These are phyloP conservation scores for Chirona hameri DNA, from an alignment of 2,888 invertebrate species.

Conservation along the genomic window DNA sequence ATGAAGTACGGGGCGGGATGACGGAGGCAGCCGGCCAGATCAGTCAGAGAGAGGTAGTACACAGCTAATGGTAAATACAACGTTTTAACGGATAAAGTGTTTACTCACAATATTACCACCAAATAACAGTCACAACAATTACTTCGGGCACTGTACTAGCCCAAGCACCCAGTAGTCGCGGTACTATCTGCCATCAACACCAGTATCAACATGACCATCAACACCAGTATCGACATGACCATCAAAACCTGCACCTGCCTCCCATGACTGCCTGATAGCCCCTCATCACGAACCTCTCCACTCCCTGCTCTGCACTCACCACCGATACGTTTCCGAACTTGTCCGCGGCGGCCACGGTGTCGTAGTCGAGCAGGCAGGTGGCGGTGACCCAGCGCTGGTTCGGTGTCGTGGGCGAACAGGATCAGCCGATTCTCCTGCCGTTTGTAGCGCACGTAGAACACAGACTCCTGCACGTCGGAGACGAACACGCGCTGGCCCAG, in stretches of 20 bases:
- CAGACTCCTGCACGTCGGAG: constrained; percentile 93
- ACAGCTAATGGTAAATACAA: neutral
- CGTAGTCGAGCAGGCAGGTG: constrained; percentile 87
- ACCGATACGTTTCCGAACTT: constrained; percentile 96
- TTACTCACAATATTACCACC: too few relatives aligned
- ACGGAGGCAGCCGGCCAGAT: too few relatives aligned
- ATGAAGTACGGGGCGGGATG: too few relatives aligned
- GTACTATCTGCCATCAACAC: too few relatives aligned
- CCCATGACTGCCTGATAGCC: too few relatives aligned
- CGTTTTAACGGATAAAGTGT: neutral
- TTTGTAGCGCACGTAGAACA: constrained; percentile 92
- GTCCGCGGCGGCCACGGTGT: constrained; percentile 92
- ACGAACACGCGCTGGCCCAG: constrained; percentile 93
- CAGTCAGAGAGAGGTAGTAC: neutral
- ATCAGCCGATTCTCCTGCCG: constrained; percentile 94
- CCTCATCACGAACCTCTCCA: too few relatives aligned
- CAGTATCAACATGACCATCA: too few relatives aligned
- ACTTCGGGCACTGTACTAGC: too few relatives aligned
- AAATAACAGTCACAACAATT: too few relatives aligned
- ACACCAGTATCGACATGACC: too few relatives aligned
- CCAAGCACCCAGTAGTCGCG: too few relatives aligned
- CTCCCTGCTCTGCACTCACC: constrained; percentile 54
- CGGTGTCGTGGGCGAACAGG: constrained; percentile 94
- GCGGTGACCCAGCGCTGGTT: constrained; percentile 93
- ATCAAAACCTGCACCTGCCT: too few relatives aligned